Conservation (phyloP, 2,888 invertebrate genomes). For the Torymus auratus region DNA sequence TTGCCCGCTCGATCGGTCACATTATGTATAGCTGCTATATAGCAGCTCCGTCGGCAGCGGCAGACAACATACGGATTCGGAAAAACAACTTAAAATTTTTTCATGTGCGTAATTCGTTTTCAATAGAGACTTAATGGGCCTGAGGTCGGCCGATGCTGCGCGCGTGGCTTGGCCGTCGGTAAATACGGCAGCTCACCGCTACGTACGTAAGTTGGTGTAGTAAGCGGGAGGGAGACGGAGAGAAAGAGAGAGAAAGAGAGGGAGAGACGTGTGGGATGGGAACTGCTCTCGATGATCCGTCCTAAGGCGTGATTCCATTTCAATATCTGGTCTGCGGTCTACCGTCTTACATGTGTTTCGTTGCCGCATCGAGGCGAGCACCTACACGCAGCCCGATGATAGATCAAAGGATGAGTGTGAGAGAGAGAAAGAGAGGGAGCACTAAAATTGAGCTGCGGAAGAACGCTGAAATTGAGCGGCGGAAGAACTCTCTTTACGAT, state of each 20-base stretch:
- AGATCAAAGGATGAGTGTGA: constrained; percentile 42
- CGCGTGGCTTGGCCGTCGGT: constrained; percentile 35
- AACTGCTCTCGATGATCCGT: constrained; percentile 49
- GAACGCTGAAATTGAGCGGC: constrained; percentile 38
- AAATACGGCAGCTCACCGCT: constrained; percentile 46
- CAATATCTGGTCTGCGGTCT: constrained; percentile 70
- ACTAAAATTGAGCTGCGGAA: constrained; percentile 26
- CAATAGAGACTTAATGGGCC: constrained; percentile 39
- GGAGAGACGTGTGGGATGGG: neutral
- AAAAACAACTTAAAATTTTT: constrained; percentile 49
- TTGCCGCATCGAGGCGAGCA: neutral
- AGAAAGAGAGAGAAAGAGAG: constrained; percentile 28
- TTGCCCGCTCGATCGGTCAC: constrained; percentile 32
- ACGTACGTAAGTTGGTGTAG: neutral
- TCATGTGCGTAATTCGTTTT: constrained; percentile 51
- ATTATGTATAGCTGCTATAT: no score
- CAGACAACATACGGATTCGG: constrained; percentile 29
- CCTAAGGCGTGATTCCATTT: constrained; percentile 74
- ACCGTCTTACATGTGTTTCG: constrained; percentile 59
- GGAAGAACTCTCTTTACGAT: constrained; percentile 1
- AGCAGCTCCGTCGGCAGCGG: neutral
- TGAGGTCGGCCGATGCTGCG: constrained; percentile 12
- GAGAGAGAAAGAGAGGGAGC: neutral
- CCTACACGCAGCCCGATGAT: constrained; percentile 21
- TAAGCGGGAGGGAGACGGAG: constrained; percentile 20